Base-by-base conservation (phyloP, 2,888 invertebrate species). In the Anaspis maculata region DNA sequence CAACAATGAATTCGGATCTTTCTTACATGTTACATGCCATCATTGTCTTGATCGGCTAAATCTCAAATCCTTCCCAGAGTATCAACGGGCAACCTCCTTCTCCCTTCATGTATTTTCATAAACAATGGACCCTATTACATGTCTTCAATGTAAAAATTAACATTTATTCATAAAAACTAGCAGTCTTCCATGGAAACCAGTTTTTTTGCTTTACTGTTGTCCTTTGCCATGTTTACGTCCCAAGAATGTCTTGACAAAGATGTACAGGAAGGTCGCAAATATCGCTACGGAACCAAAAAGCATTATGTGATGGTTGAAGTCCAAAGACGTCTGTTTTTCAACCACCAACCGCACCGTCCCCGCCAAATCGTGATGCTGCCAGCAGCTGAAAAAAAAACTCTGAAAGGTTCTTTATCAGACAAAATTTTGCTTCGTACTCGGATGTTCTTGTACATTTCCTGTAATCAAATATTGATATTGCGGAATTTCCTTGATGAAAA, bases 11-110 rank as follows among this genome's bases (percentile, higher is more conserved):
- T 70, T 98, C 97, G 59, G 94, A 89, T 56, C 87, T 78, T 64
- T 97, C 94, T 41, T 98, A 73, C n/a, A n/a, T n/a, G n/a, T n/a
- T n/a, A n/a, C 74, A 85, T 90, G 39, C 97, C 98, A 68, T 98
- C 97, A 59, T 90, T 89, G 64, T 98, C 97, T 67, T 95, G 90
- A 66, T 98, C 98, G 15, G 96, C 91, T 29, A 97, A 72, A 60
- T 97, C 97, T 97, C 97, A 97, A 55, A 98, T 95, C 69, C 84
- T 85, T 24, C 96, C 90, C 32, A 96, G 69, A 2, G 85, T 82
- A 35, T 91, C 89, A 54, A 91, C 70, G 1, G 94, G 89, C 42
- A 96, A 72, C 68, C 95, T 94, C 0, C n/a, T n/a, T n/a, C n/a
- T n/a, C n/a, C n/a, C n/a, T n/a, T n/a, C n/a, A n/a, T n/a, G n/a